Base-by-base conservation (phyloP, 2,888 invertebrate genomes). In the Aphodius sticticus region DNA sequence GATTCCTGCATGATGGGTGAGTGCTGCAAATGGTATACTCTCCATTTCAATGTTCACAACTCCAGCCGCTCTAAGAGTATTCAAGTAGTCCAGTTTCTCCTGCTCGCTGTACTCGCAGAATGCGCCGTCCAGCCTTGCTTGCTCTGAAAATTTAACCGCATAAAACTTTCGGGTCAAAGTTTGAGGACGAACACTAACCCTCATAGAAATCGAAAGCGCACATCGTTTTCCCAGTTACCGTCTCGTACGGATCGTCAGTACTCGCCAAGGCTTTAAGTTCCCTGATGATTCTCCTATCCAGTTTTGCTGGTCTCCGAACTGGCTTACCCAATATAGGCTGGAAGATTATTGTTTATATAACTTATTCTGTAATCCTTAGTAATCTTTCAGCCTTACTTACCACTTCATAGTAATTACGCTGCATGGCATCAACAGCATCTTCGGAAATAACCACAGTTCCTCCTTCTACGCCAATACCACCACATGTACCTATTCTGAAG, bases 41-140 rank as follows among this genome's bases (percentile, higher is more conserved):
- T 99, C 99, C 99, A 98, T 98, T 91, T 99, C 99, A 85, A 99
- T 98, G 89, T 99, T 99, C 35, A 95, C 93, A 14, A 99, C 96
- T 2, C 97, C 97, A 76, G 93, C 90, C 81, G 93, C 92, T 82
- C 94, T 93, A 81, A 97, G 87, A 83, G 93, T 92, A 84, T 93
- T 92, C 85, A 99, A 90, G 88, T 97, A 99, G 76, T 94, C 94
- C 92, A 96, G 93, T 90, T 98, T 98, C 83, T 99, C 98, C n/a
- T 92, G 89, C 87, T 96, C 96, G 2, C 93, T 93, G 90, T 96
- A 98, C 85, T 98, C 97, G 89, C 99, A 99, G 90, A 99, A 98
- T 5, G 98, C 98, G 0, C 99, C 99, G 88, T 99, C 99, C 83
- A 98, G 90, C 70, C 99, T 93, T 16, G 97, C 98, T 90, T 99